Percentiles rank a stretch among this genome's conserved stretches.
Conservation (phyloP, 1,140 invertebrate genomes). For the Caenorhabditis briggsae region DNA sequence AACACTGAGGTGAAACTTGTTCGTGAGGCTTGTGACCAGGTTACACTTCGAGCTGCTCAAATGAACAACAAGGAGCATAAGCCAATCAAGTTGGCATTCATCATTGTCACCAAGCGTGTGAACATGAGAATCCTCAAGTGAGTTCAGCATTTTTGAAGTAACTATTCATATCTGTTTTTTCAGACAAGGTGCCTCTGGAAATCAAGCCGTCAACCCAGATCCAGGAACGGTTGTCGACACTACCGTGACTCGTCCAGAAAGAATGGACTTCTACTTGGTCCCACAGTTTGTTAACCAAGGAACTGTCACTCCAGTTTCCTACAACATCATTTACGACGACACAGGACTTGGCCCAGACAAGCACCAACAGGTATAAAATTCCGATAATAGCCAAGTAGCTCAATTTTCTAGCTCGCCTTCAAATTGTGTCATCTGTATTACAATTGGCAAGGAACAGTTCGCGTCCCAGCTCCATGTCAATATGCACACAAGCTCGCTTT, state of each 20-base stretch:
- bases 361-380: slow-evolving; percentile 49
- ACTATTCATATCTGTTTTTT: not conserved
- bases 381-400: not conserved
- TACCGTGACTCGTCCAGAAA: slow-evolving; percentile 57
- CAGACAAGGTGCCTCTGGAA: not conserved
- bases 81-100: slow-evolving; percentile 57
- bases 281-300: slow-evolving; percentile 63
- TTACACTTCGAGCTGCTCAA: slow-evolving; percentile 7
- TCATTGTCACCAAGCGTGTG: slow-evolving; percentile 63
- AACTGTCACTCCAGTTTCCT: slow-evolving; percentile 62
- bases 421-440: slow-evolving; percentile 62
- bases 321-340: slow-evolving; percentile 62
- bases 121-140: slow-evolving; percentile 58
- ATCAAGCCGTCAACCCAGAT: slow-evolving; percentile 48
- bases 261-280: slow-evolving; percentile 64
- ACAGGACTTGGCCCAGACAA: slow-evolving; percentile 56
- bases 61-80: slow-evolving; percentile 43
- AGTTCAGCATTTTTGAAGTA: not conserved
- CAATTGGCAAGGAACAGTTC: slow-evolving; percentile 65
- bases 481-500: slow-evolving; percentile 63
- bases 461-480: slow-evolving; percentile 62
- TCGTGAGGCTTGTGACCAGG: slow-evolving; percentile 52
- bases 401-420: slow-evolving; percentile 57
- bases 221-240: slow-evolving; percentile 65
- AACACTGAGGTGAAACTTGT: slow-evolving; percentile 60